These are phyloP conservation scores for Drosophila kurseongensis DNA, from an alignment of 1,140 invertebrate species.

Conservation along the genomic window DNA sequence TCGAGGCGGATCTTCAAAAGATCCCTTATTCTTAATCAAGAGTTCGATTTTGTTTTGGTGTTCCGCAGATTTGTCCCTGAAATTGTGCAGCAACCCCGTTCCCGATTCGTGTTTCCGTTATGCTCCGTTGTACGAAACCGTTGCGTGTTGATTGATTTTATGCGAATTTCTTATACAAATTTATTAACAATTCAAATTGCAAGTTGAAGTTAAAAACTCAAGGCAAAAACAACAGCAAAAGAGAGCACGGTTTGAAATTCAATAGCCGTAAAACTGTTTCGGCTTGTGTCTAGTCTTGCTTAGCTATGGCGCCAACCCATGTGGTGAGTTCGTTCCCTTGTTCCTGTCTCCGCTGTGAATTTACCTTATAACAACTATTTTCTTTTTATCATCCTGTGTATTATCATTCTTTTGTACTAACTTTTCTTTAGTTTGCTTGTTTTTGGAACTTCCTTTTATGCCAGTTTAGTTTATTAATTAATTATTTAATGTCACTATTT, in stretches of 20 bases:
- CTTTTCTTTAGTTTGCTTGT: neutral
- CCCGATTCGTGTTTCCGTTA: conserved; percentile 63
- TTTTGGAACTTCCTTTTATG: no score
- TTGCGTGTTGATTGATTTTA: conserved; percentile 58
- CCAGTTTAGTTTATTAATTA: no score
- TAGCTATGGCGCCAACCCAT: neutral
- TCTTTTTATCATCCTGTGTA: neutral
- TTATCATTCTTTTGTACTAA: neutral
- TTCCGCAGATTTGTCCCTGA: conserved; percentile 58
- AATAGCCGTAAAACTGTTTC: neutral
- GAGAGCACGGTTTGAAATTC: neutral
- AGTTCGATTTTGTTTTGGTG: conserved; percentile 19
- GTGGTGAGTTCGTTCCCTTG: conserved; percentile 4
- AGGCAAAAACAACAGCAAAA: conserved; percentile 19
- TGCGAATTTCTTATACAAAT: conserved; percentile 54
- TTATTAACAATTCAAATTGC: conserved; percentile 76
- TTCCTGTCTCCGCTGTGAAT: neutral
- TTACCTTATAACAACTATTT: neutral
- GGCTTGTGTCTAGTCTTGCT: neutral
- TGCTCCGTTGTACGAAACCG: conserved; percentile 23
- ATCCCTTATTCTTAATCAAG: conserved; percentile 9
- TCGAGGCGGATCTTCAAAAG: conserved; percentile 24
- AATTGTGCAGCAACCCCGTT: conserved; percentile 73
- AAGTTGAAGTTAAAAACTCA: conserved; percentile 37
- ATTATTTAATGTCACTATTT: no score